These are phyloP conservation scores for Clarias gariepinus DNA, from an alignment of 2,113 vertebrate genomes.

Conservation along the genomic window DNA sequence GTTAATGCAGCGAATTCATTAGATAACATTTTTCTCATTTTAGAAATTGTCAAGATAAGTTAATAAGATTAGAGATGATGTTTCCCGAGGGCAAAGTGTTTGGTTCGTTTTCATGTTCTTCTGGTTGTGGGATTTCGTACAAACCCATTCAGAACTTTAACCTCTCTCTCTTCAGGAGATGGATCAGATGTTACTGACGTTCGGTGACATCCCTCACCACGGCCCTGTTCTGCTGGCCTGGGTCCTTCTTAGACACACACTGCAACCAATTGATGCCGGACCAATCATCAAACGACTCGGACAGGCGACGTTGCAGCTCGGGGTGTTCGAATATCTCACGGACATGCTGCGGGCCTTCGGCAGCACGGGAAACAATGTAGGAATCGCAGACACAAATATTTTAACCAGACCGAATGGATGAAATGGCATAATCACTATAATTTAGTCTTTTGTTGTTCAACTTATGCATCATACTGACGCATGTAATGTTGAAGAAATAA, in stretches of 20 bases:
- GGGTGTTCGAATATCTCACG: constrained; percentile 89
- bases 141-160: neutral
- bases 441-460: neutral
- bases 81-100: neutral
- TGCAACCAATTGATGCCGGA: constrained; percentile 82
- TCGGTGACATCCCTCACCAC: constrained; percentile 90
- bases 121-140: neutral
- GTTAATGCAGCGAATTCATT: no score
- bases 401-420: no score
- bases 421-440: neutral
- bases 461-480: neutral
- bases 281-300: constrained; percentile 83
- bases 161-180: constrained; percentile 77
- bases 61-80: neutral
- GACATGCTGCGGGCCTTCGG: constrained; percentile 83
- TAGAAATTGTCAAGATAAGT: no score
- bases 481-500: neutral
- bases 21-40: no score
- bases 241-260: constrained; percentile 91
- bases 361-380: constrained; percentile 88
- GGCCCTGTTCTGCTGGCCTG: constrained; percentile 89
- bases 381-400: constrained; percentile 38
- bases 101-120: neutral
- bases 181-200: constrained; percentile 86
- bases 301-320: constrained; percentile 87